Percentiles rank a stretch among this genome's conserved stretches.
Conservation (phyloP, 2,113 vertebrate species). For the Canis aureus region DNA sequence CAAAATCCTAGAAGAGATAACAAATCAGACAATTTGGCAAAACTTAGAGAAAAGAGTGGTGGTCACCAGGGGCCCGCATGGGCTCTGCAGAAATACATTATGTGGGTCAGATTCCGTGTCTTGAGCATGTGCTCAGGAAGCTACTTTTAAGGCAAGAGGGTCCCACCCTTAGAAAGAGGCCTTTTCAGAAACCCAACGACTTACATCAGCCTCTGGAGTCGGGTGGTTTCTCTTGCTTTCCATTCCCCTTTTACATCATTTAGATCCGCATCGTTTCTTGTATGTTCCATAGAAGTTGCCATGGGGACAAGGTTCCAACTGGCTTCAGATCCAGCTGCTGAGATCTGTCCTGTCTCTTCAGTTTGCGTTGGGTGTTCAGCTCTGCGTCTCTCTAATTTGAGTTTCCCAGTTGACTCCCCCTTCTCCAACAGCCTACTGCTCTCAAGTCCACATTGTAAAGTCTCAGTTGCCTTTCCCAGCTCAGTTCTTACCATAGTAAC, state of each 20-base stretch:
- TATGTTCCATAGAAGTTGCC: constrained; percentile 3
- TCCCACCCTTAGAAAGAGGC: neutral
- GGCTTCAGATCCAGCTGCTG: neutral
- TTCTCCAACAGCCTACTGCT: neutral
- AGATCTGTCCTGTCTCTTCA: neutral
- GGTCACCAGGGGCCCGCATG: neutral
- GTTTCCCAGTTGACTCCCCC: neutral
- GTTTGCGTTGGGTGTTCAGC: neutral
- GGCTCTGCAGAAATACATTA: neutral
- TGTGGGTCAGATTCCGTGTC: neutral
- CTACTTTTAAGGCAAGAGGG: neutral
- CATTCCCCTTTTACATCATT: neutral
- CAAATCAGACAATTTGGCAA: neutral
- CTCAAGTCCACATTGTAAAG: neutral
- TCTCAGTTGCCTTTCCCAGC: neutral
- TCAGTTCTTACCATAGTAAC: neutral
- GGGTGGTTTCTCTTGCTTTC: neutral
- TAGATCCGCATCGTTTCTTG: neutral
- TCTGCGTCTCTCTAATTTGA: neutral
- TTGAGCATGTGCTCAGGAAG: neutral
- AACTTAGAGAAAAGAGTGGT: neutral
- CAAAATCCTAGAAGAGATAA: neutral
- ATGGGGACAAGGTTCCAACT: neutral
- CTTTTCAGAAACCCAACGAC: neutral
- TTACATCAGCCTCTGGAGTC: neutral